Percentiles rank a stretch among this genome's conserved stretches.
These are phyloP conservation scores for Ibidorhyncha struthersii DNA, from an alignment of 2,113 vertebrate species.

Conservation along the genomic window DNA sequence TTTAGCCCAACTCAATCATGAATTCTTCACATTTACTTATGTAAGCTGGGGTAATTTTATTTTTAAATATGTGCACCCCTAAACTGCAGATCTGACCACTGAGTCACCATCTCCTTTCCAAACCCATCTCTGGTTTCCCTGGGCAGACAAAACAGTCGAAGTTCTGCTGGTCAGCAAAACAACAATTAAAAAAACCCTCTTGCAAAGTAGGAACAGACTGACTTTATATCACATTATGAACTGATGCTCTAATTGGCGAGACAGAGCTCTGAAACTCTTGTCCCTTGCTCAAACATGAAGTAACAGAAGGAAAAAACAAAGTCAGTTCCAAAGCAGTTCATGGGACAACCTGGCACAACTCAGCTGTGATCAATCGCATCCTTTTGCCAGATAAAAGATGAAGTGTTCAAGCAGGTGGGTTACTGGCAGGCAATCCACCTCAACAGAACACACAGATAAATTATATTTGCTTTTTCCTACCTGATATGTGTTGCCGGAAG, in stretches of 20 bases:
- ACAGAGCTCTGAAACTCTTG: neutral
- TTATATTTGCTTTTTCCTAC: constrained; percentile 65
- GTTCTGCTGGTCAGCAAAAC: neutral
- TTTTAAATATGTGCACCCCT: neutral
- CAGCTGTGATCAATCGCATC: neutral
- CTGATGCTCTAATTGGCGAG: neutral
- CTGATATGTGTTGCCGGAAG: constrained; percentile 95
- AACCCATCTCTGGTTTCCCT: neutral
- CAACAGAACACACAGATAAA: neutral
- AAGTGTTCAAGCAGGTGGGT: neutral
- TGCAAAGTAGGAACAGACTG: neutral
- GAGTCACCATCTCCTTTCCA: neutral
- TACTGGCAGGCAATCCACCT: neutral
- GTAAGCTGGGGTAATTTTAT: neutral
- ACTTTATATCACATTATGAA: neutral
- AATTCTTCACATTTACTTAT: neutral
- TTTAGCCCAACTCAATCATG: neutral
- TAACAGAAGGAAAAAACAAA: neutral
- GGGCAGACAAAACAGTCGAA: neutral
- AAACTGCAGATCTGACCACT: neutral
- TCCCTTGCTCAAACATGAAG: neutral
- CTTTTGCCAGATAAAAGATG: neutral
- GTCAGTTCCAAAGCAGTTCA: neutral
- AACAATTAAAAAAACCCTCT: neutral
- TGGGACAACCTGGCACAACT: neutral